Base-by-base conservation (phyloP, 2,797 vertebrate genomes). In the Lindbergichthys nudifrons region DNA sequence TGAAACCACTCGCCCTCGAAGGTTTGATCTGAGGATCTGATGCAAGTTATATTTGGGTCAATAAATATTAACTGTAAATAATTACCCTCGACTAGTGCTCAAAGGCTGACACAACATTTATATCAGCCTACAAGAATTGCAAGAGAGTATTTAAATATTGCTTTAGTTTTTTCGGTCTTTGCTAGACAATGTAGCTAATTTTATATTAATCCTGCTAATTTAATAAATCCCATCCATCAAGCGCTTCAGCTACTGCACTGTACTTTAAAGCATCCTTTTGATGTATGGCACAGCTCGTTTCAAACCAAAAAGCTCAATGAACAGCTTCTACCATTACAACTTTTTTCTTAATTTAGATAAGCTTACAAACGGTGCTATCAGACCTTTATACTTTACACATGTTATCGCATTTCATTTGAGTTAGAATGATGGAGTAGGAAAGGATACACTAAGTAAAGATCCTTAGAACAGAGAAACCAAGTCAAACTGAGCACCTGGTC, bases 151-250 rank as follows among this genome's bases (percentile, higher is more conserved):
- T 75, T 58, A 43, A 53, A 64, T 30, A 47, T 54, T 10, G 14
- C 50, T 53, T 36, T 6, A 19, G 16, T 47, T 41, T 50, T 65
- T 10, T 65, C 53, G 58, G 65, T 59, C 13, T 68, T 41, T 52
- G 42, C 14, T 7, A 30, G 16, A 68, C 45, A 21, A 19, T 21
- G 66, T 57, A 19, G 50, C 56, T 64, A 51, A 32, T 3, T 47
- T 73, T n/a, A 65, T 78, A 16, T 56, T 73, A 76, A 85, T 81
- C 85, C 51, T 70, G 64, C 61, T 72, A 65, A 69, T 86, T 73
- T 80, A 66, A 46, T 70, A 51, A 85, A 80, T 71, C 65, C 26
- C 61, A 42, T 73, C 64, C 65, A 77, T 80, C 66, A 78, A 65
- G 10, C 30, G 52, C 60, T 63, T 57, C 12, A 60, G 42, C 39